Percentiles rank a stretch among this genome's conserved stretches.
Evolutionary conservation across 2,797 vertebrate species (phyloP).

Genomic region (Dermochelys coriacea): DNA sequence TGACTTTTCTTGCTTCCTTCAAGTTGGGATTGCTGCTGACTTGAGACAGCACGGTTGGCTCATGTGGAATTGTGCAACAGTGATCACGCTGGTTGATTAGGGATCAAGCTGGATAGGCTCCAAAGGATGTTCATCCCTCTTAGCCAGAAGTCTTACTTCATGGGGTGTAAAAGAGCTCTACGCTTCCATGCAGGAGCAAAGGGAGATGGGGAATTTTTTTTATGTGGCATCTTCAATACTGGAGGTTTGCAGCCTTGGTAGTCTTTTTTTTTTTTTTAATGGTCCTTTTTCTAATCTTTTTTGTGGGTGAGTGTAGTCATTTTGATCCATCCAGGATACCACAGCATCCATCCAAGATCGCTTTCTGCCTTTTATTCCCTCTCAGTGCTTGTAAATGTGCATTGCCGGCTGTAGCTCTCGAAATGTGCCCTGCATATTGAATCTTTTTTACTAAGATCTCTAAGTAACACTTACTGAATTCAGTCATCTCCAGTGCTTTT

Average conservation of each 20-base stretch:
- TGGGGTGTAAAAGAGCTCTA: neutral
- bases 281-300: neutral
- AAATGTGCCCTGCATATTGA: neutral
- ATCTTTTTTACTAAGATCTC: neutral
- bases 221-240: neutral
- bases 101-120: neutral
- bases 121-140: neutral
- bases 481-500: neutral
- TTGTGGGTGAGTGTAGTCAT: neutral
- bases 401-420: too few species aligned
- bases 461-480: neutral
- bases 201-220: neutral
- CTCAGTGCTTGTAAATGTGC: neutral
- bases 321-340: neutral
- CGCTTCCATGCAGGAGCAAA: neutral
- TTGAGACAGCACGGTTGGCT: neutral
- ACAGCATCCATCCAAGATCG: neutral
- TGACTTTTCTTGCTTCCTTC: rapidly evolving
- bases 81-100: neutral
- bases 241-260: neutral
- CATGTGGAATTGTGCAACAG: neutral
- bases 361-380: neutral
- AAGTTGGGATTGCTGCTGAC: neutral
- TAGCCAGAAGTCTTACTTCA: neutral
- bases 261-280: neutral